Conservation (phyloP, 2,888 invertebrate genomes). For the Drosophila prostipennis region DNA sequence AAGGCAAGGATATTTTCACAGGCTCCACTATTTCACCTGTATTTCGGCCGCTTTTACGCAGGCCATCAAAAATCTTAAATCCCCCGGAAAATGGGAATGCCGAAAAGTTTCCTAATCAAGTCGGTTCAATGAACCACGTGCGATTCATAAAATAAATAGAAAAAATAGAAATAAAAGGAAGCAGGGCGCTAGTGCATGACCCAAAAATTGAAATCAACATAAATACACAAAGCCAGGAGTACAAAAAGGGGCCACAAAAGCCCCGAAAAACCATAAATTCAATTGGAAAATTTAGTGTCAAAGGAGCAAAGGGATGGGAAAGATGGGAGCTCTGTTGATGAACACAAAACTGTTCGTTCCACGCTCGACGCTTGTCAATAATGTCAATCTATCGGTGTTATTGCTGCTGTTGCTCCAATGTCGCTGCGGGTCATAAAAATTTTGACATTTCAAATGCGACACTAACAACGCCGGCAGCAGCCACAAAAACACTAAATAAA, state of each 20-base stretch:
- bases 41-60: background rate
- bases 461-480: slow-evolving; percentile 22
- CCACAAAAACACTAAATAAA: slow-evolving; percentile 38
- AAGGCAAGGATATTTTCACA: slow-evolving; percentile 18
- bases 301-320: slow-evolving; percentile 11
- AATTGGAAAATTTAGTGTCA: slow-evolving; percentile 74
- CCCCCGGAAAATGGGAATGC: slow-evolving; percentile 21
- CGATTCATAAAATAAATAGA: slow-evolving; percentile 48
- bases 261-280: slow-evolving; percentile 67
- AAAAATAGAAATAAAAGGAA: background rate
- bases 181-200: slow-evolving; percentile 59
- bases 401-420: slow-evolving; percentile 18
- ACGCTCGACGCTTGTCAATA: slow-evolving; percentile 60
- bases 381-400: slow-evolving; percentile 55
- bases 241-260: background rate
- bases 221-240: slow-evolving; percentile 52
- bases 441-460: slow-evolving; percentile 62
- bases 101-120: slow-evolving; percentile 45
- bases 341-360: slow-evolving; percentile 25
- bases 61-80: slow-evolving; percentile 29
- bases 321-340: slow-evolving; percentile 31
- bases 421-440: slow-evolving; percentile 54
- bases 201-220: slow-evolving; percentile 69
- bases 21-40: slow-evolving; percentile 23
- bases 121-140: slow-evolving; percentile 67